phyloP scores from a whole-genome alignment of 2,797 vertebrate genomes.

The Fringilla coelebs region DNA sequence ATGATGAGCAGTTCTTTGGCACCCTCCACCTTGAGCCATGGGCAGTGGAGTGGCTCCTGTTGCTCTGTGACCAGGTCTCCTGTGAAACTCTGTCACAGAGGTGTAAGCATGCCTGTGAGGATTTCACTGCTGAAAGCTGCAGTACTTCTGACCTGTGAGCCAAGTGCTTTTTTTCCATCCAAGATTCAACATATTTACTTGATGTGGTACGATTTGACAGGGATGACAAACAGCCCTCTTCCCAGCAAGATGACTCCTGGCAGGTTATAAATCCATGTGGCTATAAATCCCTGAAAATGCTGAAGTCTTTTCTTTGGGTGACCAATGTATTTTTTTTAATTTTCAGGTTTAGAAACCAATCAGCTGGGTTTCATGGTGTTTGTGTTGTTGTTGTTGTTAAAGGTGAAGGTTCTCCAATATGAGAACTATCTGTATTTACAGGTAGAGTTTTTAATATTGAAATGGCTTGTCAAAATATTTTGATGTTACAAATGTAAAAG shows the following conservation, averaged over 20 bases:
- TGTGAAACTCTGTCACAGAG: background rate
- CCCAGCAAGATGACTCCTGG: background rate
- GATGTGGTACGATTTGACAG: background rate
- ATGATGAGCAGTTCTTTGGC: background rate
- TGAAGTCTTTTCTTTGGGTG: background rate
- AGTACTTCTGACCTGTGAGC: background rate
- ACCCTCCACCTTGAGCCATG: background rate
- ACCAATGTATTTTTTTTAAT: background rate
- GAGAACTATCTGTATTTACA: background rate
- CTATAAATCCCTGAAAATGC: background rate
- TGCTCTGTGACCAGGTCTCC: background rate
- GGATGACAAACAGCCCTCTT: background rate
- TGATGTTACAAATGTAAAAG: background rate
- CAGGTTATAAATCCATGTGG: background rate
- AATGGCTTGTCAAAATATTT: background rate
- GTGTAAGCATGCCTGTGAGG: background rate
- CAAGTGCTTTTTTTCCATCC: background rate
- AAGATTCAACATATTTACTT: background rate
- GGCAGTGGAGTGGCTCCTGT: no score
- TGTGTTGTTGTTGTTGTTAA: background rate
- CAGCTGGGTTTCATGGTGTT: background rate
- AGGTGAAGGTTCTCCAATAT: background rate
- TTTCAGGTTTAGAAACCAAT: background rate
- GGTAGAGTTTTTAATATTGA: background rate
- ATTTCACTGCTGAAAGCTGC: background rate